Conservation (phyloP, 30 jellyfish, hydroid and myxozoan genomes). For the Turritopsis rubra region DNA sequence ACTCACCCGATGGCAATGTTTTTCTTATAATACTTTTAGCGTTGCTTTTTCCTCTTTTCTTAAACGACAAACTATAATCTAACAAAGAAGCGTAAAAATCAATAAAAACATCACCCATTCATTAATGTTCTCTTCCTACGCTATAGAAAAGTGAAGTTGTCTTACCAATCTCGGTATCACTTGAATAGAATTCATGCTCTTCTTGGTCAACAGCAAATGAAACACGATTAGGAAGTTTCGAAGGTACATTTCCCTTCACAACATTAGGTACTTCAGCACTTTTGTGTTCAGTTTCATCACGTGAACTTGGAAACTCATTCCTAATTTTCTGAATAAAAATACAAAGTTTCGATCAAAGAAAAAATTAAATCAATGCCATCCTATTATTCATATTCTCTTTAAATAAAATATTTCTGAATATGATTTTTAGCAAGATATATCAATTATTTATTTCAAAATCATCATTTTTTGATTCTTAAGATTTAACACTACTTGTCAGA, state of each 20-base stretch:
- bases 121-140: not conserved
- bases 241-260: not conserved
- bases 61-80: not conserved
- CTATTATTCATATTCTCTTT: no score
- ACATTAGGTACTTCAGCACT: not conserved
- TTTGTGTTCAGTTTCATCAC: not conserved
- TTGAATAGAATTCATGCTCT: constrained; percentile 2
- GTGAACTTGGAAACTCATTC: constrained; percentile 1
- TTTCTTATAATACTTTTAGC: not conserved
- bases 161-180: constrained; percentile 17
- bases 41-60: not conserved
- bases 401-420: no score
- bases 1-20: not conserved
- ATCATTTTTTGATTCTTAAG: constrained; percentile 1
- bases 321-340: constrained; percentile 1
- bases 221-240: constrained; percentile 3
- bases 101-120: not conserved
- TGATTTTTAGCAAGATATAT: no score
- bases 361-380: not conserved
- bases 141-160: no score
- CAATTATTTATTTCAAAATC: no score
- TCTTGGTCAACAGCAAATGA: constrained; percentile 7
- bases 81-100: not conserved
- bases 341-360: not conserved
- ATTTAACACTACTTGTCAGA: not conserved